Evolutionary conservation across 1,140 invertebrate species (phyloP), one percentile per base, ranked within the genome.

Genomic region (Ostrea denselamellosa): DNA sequence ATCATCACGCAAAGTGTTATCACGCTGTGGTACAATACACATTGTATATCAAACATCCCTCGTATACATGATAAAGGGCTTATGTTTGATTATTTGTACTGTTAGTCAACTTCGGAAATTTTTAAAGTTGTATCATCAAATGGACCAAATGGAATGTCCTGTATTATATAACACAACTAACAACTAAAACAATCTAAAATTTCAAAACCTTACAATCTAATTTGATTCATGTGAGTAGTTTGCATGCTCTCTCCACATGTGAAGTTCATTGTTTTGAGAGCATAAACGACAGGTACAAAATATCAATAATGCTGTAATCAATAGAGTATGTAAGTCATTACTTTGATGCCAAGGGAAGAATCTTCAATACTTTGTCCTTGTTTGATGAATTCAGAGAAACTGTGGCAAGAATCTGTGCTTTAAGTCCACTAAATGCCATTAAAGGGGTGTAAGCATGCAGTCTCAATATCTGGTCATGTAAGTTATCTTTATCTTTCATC

Each of bases 301-400:
- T 77, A 62, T 62, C 56, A 62, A 62, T 62, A 77, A 77, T 28
- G 68, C 12, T 77, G 22, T 34, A 34, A 77, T 77, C 68, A 77
- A 77, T 77, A 77, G 12, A 25, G 28, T 34, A 12, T 8, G 10
- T 25, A 25, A 14, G 8, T 10, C 34, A 28, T 77, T 34, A 28
- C 68, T 77, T 77, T 77, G 68, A 77, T 77, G 68, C 25, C 68
- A 25, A 28, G 28, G 25, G 68, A 77, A 77, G 28, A 77, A 14
- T 28, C 68, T 28, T 9, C 28, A 28, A 77, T 77, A 77, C 22
- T 77, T 8, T 12, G 22, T 77, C 28, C 25, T 34, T 34, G 25
- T 25, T 77, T 28, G 68, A 77, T 77, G 68, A 77, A 77, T 77
- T 77, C 68, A 77, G 2, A 28, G 25, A 28, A 34, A 25, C 28